These are phyloP conservation scores for Apodemus agrarius DNA, from an alignment of 2,797 vertebrate species.

Conservation along the genomic window DNA sequence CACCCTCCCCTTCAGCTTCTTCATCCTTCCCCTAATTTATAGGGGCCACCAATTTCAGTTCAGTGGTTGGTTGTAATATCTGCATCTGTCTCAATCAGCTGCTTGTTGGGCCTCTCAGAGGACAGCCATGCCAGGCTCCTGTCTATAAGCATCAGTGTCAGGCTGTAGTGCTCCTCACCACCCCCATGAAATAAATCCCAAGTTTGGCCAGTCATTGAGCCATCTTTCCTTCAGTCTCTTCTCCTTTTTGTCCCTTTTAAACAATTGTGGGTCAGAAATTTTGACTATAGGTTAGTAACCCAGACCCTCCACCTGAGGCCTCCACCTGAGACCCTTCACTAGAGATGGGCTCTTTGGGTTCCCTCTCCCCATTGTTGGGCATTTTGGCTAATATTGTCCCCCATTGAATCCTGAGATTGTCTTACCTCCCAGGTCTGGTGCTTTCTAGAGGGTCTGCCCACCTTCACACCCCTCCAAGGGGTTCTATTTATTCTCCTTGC, in stretches of 20 bases:
- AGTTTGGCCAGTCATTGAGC: background rate
- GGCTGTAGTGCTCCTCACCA: background rate
- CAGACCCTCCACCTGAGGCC: background rate
- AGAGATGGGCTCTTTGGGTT: background rate
- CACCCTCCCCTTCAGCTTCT: background rate
- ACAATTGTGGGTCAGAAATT: background rate
- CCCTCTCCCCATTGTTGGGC: background rate
- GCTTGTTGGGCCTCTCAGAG: background rate
- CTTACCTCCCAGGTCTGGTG: background rate
- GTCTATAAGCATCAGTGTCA: background rate
- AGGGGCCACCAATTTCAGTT: background rate
- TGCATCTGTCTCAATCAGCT: background rate
- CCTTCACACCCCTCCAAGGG: background rate
- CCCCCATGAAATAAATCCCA: background rate
- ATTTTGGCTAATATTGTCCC: background rate
- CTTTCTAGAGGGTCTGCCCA: background rate
- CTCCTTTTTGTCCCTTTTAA: background rate
- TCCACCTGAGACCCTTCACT: background rate
- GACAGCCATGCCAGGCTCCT: background rate
- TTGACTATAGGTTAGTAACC: background rate
- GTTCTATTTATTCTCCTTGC: background rate
- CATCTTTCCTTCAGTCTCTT: background rate
- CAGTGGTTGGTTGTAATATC: background rate
- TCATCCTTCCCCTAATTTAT: background rate
- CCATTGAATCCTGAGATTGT: background rate